Conservation (phyloP, 2,113 vertebrate genomes). For the Callaeas wilsoni region DNA sequence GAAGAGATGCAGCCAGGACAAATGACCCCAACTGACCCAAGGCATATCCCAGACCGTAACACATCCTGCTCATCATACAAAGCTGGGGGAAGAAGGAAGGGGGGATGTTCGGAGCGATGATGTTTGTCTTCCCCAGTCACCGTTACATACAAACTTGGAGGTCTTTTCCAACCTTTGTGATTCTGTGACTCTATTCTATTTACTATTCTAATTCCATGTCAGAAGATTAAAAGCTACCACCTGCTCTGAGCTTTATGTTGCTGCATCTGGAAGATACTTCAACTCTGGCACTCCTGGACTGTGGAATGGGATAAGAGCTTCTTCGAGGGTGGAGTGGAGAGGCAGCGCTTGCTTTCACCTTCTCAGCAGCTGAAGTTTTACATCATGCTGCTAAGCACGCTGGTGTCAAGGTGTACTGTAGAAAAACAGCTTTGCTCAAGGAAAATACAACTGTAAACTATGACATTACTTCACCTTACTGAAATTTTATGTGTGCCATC, state of each 20-base stretch:
- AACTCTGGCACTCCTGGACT: not conserved
- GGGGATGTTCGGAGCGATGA: not conserved
- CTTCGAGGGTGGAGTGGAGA: not conserved
- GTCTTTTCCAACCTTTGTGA: not conserved
- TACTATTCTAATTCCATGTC: not conserved
- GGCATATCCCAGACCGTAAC: not conserved
- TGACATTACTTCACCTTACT: not conserved
- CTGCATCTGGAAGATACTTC: not conserved
- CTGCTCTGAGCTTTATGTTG: not conserved
- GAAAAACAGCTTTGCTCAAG: not conserved
- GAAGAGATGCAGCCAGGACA: not conserved
- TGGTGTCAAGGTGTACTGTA: not conserved
- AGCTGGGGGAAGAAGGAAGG: not conserved
- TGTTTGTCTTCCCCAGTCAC: not conserved
- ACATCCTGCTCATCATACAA: not conserved
- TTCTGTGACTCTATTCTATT: not conserved
- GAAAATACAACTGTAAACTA: conserved; percentile 24
- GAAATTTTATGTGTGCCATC: not conserved
- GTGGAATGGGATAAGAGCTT: not conserved
- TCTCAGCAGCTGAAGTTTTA: not conserved
- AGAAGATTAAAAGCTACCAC: not conserved
- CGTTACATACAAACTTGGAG: accelerated
- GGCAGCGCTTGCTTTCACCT: accelerated
- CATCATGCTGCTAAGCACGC: not conserved
- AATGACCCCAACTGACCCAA: not conserved